Conservation (phyloP, 2,113 vertebrate genomes). For the Centropristis striata region DNA sequence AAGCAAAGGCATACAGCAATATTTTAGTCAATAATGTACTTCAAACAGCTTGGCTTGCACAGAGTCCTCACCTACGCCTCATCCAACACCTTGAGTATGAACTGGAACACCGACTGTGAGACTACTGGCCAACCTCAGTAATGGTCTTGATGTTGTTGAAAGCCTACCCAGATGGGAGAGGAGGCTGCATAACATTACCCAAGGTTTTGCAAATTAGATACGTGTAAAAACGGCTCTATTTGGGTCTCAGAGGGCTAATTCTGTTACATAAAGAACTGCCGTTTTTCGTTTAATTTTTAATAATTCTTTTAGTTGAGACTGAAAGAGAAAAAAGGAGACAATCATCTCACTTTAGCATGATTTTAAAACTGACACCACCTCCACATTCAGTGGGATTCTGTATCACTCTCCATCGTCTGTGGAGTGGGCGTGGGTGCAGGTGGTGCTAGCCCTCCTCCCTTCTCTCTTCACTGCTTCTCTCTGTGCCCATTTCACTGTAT, state of each 20-base stretch:
- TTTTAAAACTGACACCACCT: not conserved
- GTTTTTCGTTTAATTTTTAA: not conserved
- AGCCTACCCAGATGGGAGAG: not conserved
- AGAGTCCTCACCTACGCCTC: not conserved
- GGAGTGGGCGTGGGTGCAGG: constrained; percentile 54
- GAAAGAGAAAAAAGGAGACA: not conserved
- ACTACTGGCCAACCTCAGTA: not conserved
- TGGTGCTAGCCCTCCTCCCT: constrained; percentile 26
- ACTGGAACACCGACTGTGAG: not conserved
- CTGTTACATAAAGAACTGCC: not conserved
- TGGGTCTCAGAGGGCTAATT: too few species aligned
- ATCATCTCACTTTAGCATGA: constrained; percentile 11
- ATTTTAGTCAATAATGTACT: not conserved
- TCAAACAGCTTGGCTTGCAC: not conserved
- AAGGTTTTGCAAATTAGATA: not conserved
- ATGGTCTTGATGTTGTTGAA: not conserved
- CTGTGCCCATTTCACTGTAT: constrained; percentile 39
- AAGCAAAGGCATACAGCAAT: not conserved
- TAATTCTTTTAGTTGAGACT: not conserved
- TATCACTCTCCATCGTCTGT: constrained; percentile 35
- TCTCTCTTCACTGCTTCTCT: not conserved
- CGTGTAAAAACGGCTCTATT: not conserved
- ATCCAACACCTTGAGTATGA: constrained; percentile 19
- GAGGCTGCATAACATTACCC: too few species aligned
- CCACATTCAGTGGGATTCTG: constrained; percentile 30